These are phyloP conservation scores for Taenioides sp. DNA, from an alignment of 2,797 vertebrate species.

Conservation along the genomic window DNA sequence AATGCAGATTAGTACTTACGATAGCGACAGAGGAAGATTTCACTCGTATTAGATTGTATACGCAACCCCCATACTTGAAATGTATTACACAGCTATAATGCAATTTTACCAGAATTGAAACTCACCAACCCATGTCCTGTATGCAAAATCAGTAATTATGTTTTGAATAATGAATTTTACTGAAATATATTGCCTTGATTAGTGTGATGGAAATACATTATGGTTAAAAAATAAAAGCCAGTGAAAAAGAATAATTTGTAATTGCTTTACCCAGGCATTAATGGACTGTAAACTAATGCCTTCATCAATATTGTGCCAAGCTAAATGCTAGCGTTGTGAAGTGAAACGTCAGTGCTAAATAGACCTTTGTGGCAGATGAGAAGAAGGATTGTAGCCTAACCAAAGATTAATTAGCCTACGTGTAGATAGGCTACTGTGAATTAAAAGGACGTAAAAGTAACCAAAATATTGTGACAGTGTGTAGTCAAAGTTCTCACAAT, in stretches of 20 bases:
- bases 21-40: background rate
- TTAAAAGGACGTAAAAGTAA: background rate
- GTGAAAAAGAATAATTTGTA: background rate
- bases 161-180: background rate
- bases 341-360: background rate
- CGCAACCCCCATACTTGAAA: background rate
- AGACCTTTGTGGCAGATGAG: background rate
- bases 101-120: background rate
- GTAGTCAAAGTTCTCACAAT: too few species aligned
- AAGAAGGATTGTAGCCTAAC: background rate
- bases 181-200: background rate
- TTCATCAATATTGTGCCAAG: background rate
- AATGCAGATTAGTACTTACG: constrained; percentile 9
- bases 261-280: background rate
- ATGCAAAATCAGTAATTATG: background rate
- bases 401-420: background rate
- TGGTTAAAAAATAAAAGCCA: background rate
- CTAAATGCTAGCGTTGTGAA: background rate
- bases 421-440: background rate
- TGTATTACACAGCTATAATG: background rate
- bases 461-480: too few species aligned
- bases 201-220: background rate
- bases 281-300: background rate
- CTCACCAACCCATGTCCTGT: background rate
- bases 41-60: background rate